phyloP scores from a whole-genome alignment of 2,797 vertebrate species.

The Remorina albescens region DNA sequence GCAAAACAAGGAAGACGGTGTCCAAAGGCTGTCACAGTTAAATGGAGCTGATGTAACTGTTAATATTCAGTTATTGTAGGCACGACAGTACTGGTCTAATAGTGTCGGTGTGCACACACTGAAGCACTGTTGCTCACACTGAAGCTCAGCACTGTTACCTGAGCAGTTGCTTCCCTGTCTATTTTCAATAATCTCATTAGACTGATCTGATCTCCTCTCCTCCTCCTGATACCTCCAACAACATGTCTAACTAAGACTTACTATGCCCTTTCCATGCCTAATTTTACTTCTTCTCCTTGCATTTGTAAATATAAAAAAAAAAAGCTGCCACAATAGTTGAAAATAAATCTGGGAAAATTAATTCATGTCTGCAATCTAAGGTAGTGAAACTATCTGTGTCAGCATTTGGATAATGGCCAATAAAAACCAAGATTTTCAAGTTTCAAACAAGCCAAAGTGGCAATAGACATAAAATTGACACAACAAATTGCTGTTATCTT shows the following conservation, averaged over 20 bases:
- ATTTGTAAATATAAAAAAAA: no score
- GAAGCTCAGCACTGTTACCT: not conserved
- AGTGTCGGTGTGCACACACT: not conserved
- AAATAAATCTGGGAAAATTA: not conserved
- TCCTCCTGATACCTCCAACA: not conserved
- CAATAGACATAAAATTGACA: not conserved
- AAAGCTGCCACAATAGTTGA: not conserved
- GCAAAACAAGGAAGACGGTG: not conserved
- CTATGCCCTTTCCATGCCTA: not conserved
- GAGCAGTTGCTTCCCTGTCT: not conserved
- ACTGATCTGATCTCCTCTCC: no score
- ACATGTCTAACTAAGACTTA: no score
- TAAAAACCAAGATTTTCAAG: not conserved
- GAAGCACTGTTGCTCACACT: not conserved
- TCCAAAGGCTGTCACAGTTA: not conserved
- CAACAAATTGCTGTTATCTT: not conserved
- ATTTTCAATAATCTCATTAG: not conserved
- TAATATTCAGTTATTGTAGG: constrained; percentile 1
- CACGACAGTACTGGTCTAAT: not conserved
- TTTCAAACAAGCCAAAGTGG: not conserved
- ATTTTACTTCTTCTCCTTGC: no score
- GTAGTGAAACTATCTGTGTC: not conserved
- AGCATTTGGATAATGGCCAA: not conserved
- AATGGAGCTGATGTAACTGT: not conserved
- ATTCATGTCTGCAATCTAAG: not conserved